These are phyloP conservation scores for Trypoxylus dichotomus DNA, from an alignment of 1,140 invertebrate genomes.

Conservation along the genomic window DNA sequence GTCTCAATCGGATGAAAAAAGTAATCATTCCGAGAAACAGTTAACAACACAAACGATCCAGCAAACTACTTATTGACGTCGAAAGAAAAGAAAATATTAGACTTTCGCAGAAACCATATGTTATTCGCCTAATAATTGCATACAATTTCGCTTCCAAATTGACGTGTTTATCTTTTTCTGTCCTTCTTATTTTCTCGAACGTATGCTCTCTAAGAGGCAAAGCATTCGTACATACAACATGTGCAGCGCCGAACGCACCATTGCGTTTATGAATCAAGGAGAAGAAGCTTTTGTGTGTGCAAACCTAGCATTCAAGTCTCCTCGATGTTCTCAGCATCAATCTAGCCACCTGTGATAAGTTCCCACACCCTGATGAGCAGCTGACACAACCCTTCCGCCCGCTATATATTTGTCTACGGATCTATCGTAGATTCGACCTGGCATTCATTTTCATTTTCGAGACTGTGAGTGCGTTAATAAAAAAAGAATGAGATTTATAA, in stretches of 20 bases:
- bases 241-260: conserved; percentile 13
- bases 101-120: conserved; percentile 16
- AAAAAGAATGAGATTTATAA: background rate
- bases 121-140: background rate
- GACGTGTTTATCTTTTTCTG: background rate
- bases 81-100: background rate
- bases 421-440: conserved; percentile 11
- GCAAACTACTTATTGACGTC: background rate
- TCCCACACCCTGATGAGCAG: conserved; percentile 37
- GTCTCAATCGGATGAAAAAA: too few relatives aligned
- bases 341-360: conserved; percentile 36
- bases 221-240: conserved; percentile 13
- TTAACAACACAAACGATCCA: background rate
- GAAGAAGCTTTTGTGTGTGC: background rate
- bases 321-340: conserved; percentile 34
- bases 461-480: background rate
- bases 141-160: conserved; percentile 5
- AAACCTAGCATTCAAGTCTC: conserved; percentile 12
- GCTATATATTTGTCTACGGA: conserved; percentile 27
- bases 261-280: background rate
- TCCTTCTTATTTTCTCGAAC: background rate
- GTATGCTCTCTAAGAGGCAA: background rate
- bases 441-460: background rate
- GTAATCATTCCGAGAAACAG: too few relatives aligned
- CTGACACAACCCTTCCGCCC: conserved; percentile 38